Evolutionary conservation across 2,888 invertebrate species (phyloP).

Genomic region (Eristalinus sepulchralis): DNA sequence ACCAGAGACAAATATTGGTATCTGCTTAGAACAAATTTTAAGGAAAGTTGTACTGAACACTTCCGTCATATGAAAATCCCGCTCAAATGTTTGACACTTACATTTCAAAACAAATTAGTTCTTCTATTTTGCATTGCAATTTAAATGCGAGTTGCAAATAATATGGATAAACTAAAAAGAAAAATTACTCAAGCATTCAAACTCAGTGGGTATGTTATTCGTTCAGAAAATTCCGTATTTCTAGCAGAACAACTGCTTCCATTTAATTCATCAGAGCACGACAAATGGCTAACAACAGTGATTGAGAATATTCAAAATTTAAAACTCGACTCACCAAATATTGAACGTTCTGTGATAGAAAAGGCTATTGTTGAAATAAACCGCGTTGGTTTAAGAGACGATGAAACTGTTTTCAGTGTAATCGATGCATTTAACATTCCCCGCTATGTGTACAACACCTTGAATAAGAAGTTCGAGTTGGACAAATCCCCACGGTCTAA

Average conservation of each 20-base stretch:
- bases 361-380: slow-evolving; percentile 82
- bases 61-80: neutral
- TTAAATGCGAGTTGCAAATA: neutral
- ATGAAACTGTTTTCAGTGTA: slow-evolving; percentile 88
- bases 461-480: slow-evolving; percentile 90
- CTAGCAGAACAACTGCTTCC: slow-evolving; percentile 87
- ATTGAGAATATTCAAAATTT: slow-evolving; percentile 90
- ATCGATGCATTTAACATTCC: slow-evolving; percentile 93
- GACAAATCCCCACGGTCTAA: slow-evolving; percentile 87
- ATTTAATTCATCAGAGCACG: slow-evolving; percentile 84
- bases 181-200: slow-evolving; percentile 87
- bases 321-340: slow-evolving; percentile 86
- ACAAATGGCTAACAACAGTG: slow-evolving; percentile 88
- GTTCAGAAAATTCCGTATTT: slow-evolving; percentile 88
- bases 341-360: slow-evolving; percentile 88
- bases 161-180: slow-evolving; percentile 80
- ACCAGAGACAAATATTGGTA: no score
- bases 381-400: slow-evolving; percentile 79
- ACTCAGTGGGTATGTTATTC: slow-evolving; percentile 87
- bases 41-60: neutral
- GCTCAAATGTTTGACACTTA: slow-evolving; percentile 42
- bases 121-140: slow-evolving; percentile 22
- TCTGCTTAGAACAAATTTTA: no score
- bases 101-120: neutral
- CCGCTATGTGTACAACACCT: slow-evolving; percentile 87